Percentiles rank a stretch among this genome's conserved stretches.
These are phyloP conservation scores for Mactromeris polynyma DNA, from an alignment of 2,888 invertebrate genomes.

Conservation along the genomic window DNA sequence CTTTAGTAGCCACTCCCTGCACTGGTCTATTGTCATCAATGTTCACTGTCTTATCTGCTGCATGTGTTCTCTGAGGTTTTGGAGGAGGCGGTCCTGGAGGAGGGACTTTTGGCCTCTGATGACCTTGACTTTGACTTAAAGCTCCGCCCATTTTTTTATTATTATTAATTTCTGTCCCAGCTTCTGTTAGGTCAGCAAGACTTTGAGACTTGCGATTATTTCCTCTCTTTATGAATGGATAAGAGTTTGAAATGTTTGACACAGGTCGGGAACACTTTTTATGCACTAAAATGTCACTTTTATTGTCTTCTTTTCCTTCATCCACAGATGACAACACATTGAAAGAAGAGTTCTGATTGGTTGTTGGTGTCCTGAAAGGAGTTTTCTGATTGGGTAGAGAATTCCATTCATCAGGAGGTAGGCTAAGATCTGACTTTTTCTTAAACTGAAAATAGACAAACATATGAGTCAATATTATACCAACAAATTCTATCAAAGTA, in stretches of 20 bases:
- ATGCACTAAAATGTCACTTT: constrained; percentile 34
- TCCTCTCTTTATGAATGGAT: constrained; percentile 33
- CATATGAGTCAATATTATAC: background rate
- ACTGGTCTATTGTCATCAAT: constrained; percentile 24
- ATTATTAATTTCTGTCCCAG: constrained; percentile 48
- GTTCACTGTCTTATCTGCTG: background rate
- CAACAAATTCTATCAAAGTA: too few species aligned
- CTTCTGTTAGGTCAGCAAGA: constrained; percentile 36
- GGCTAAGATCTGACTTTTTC: constrained; percentile 57
- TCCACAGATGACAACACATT: constrained; percentile 36
- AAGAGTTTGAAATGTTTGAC: constrained; percentile 33
- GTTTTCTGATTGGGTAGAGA: constrained; percentile 49
- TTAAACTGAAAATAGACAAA: constrained; percentile 57
- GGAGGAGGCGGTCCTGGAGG: constrained; percentile 55
- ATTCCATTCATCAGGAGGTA: constrained; percentile 48
- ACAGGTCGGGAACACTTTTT: background rate
- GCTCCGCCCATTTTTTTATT: constrained; percentile 51
- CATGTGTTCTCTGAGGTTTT: constrained; percentile 32
- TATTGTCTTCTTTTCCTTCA: constrained; percentile 29
- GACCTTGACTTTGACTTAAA: constrained; percentile 31
- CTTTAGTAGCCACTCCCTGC: background rate
- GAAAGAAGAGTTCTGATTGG: constrained; percentile 47
- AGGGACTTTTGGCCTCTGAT: constrained; percentile 45
- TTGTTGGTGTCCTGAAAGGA: constrained; percentile 45
- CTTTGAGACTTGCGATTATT: constrained; percentile 30